Evolutionary conservation across 2,113 vertebrate genomes (phyloP).

Genomic region (Todiramphus saurophagus): DNA sequence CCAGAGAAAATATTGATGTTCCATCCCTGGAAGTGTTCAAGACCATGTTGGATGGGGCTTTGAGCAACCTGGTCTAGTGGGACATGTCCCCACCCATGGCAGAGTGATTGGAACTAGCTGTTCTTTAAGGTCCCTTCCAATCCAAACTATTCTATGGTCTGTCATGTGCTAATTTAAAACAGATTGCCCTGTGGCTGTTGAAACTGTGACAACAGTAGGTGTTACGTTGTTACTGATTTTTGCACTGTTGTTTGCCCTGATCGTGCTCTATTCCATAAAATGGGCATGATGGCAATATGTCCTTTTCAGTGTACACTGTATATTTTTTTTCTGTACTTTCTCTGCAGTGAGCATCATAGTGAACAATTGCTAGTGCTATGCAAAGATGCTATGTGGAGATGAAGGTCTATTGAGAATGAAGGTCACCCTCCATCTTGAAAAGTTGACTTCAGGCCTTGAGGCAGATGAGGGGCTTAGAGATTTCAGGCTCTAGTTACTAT

Average conservation of each 20-base stretch:
- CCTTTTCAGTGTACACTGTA: neutral
- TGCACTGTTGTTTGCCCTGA: neutral
- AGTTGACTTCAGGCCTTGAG: slow-evolving; percentile 20
- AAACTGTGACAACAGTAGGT: neutral
- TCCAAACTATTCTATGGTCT: neutral
- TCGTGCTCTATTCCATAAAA: neutral
- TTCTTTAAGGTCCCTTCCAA: neutral
- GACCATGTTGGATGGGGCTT: neutral
- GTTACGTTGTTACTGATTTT: neutral
- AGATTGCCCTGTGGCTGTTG: neutral
- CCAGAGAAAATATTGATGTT: neutral
- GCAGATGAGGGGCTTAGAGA: slow-evolving; percentile 22
- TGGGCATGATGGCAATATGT: neutral
- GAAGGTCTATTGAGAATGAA: neutral
- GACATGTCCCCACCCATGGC: neutral
- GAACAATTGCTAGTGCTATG: neutral
- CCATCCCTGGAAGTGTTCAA: neutral
- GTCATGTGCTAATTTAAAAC: neutral
- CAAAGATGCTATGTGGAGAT: neutral
- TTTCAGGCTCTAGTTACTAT: slow-evolving; percentile 54
- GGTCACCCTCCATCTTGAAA: slow-evolving; percentile 6
- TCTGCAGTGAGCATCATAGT: neutral
- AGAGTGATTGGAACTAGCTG: neutral
- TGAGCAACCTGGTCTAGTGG: neutral
- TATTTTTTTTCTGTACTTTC: neutral